A percentile compares a stretch with the other conserved stretches of the same genome.
phyloP scores from a whole-genome alignment of 2,888 invertebrate species.

The Lepidocyrtoides sp. region DNA sequence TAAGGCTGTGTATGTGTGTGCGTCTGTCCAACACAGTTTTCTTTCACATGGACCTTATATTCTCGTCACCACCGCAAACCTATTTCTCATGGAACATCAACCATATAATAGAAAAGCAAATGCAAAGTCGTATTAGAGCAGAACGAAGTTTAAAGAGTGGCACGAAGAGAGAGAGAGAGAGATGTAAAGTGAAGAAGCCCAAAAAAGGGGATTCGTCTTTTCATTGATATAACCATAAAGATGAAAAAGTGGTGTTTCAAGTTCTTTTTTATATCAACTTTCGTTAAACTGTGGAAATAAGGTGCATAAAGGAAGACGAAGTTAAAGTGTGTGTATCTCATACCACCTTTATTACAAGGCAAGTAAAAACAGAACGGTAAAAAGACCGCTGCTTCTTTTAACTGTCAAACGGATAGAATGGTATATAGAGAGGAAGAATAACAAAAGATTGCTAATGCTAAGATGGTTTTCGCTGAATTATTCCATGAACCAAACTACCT shows the following conservation, averaged over 20 bases:
- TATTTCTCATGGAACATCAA: no score
- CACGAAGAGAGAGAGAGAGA: no score
- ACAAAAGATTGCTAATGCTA: constrained; percentile 33
- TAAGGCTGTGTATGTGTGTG: no score
- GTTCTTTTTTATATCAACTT: background rate
- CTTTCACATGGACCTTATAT: no score
- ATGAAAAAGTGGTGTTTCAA: background rate
- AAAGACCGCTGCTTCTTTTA: background rate
- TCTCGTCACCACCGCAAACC: no score
- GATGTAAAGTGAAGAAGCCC: background rate
- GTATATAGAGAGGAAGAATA: background rate
- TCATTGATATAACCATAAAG: background rate
- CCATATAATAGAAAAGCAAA: no score
- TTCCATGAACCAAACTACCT: background rate
- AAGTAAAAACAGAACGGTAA: background rate
- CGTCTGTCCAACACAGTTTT: no score
- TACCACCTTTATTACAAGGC: background rate
- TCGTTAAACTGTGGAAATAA: background rate
- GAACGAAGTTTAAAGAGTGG: no score
- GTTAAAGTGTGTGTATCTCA: background rate
- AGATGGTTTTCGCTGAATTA: constrained; percentile 50
- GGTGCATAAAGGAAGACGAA: background rate
- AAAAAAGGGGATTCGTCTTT: background rate
- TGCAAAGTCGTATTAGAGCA: no score
- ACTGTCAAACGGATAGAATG: background rate